Evolutionary conservation across 2,113 vertebrate genomes (phyloP), one percentile per base, ranked within the genome.

Genomic region (Rhagologus leucostigma): DNA sequence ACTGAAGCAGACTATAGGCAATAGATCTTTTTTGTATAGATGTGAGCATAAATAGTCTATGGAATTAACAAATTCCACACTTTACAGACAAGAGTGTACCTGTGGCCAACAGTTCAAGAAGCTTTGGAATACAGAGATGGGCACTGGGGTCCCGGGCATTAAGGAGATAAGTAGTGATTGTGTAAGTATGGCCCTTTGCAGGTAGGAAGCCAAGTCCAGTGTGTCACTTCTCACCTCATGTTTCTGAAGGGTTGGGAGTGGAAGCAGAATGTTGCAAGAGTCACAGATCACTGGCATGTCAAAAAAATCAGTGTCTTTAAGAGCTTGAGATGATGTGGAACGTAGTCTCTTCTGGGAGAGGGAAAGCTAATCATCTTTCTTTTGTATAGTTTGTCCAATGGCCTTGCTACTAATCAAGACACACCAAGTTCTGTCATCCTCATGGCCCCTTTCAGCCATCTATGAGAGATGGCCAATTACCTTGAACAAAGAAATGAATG

Each of bases 211-310:
- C 3, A 5, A 57, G 33, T 16, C 21, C 42, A 33, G 10, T 1
- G 24, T 30, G 15, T 87, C 52, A 21, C 37, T 33, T 56, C 68
- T 92, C 88, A 97, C 97, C 98, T 97, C 90, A 6, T 95, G 96
- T 24, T 80, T 95, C 53, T 3, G 41, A 50, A 97, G 75, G 27
- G 84, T 79, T 7, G 94, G 96, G 71, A 93, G 70, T 1, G 96
- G 97, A 35, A 98, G 97, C 16, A 97, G 81, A 89, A 97, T 91
- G 22, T 92, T 86, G 67, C 97, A 97, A 46, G 70, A 82, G n/a
- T 71, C 50, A 52, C 97, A 97, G 13, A 39, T 63, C 30, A 26
- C 68, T 80, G 97, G 84, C 35, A 42, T 10, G 32, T 97, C 60
- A 21, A 92, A 97, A 73, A 60, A 69, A 24, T 32, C 8, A 16